Percentiles rank a stretch among this genome's conserved stretches.
phyloP scores from a whole-genome alignment of 2,113 vertebrate genomes.

The Urocitellus parryii region DNA sequence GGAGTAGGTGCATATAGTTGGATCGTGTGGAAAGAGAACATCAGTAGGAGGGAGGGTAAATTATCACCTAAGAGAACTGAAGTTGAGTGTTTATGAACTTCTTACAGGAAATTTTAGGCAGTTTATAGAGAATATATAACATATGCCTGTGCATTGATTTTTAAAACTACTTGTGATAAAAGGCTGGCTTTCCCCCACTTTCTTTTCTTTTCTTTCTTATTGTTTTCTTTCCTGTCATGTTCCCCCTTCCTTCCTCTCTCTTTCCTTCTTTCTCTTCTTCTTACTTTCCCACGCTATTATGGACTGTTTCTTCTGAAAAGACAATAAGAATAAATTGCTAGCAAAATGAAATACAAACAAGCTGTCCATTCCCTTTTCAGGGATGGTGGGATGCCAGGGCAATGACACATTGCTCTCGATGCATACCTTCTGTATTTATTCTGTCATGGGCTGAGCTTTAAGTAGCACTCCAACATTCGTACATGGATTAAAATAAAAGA shows the following conservation, averaged over 20 bases:
- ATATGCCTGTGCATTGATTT: neutral
- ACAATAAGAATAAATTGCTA: neutral
- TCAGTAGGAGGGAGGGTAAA: neutral
- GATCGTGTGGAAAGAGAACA: slow-evolving; percentile 27
- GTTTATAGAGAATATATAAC: neutral
- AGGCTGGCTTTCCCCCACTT: neutral
- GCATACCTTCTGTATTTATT: neutral
- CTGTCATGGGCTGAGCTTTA: neutral
- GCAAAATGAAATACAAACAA: neutral
- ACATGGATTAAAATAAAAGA: neutral
- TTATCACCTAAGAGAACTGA: neutral
- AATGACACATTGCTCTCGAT: neutral
- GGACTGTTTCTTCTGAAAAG: neutral
- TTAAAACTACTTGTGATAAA: neutral
- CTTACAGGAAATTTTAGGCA: neutral
- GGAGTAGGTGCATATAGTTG: neutral
- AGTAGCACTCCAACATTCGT: neutral
- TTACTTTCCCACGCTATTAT: neutral
- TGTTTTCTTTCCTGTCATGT: too few relatives aligned
- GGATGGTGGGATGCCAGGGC: neutral
- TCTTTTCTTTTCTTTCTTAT: too few relatives aligned
- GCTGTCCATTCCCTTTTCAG: neutral
- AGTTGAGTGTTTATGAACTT: neutral
- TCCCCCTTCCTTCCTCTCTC: rapidly evolving
- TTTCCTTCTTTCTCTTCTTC: neutral